These are phyloP conservation scores for Mamestra brassicae DNA, from an alignment of 2,888 invertebrate genomes.

Conservation along the genomic window DNA sequence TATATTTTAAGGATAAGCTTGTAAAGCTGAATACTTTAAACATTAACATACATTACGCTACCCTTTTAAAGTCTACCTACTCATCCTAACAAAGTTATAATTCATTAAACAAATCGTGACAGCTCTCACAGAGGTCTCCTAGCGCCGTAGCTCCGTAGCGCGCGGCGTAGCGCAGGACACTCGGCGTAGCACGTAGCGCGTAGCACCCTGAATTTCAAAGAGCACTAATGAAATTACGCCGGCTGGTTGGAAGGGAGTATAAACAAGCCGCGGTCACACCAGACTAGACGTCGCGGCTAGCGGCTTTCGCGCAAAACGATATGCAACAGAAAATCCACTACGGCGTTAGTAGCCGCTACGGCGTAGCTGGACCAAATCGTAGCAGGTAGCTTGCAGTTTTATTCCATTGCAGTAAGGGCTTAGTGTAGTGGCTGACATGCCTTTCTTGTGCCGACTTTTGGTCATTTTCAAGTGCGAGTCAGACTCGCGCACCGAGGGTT, in stretches of 20 bases:
- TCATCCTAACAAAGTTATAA: not conserved
- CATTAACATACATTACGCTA: not conserved
- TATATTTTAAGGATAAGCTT: not conserved
- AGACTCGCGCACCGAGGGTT: no score
- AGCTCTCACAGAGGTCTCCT: not conserved
- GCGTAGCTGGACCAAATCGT: not conserved
- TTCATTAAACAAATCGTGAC: slow-evolving; percentile 3
- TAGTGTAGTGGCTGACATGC: no score
- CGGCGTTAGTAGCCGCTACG: slow-evolving; percentile 3
- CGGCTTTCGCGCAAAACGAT: not conserved
- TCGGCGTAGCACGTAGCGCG: not conserved
- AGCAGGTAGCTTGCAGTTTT: not conserved
- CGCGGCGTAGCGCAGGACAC: slow-evolving; percentile 1
- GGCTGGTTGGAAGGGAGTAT: not conserved
- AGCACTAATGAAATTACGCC: slow-evolving; percentile 13
- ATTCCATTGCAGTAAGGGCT: no score
- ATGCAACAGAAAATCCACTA: not conserved
- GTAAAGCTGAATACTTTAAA: not conserved
- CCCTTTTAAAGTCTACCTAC: not conserved
- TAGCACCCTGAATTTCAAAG: slow-evolving; percentile 6
- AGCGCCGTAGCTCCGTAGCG: not conserved
- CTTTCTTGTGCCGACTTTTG: no score
- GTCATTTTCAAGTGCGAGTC: no score
- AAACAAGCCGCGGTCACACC: slow-evolving; percentile 3
- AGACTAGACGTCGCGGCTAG: not conserved